Percentiles rank a stretch among this genome's conserved stretches.
These are phyloP conservation scores for Enteromius trimaculatus DNA, from an alignment of 2,797 vertebrate genomes.

Conservation along the genomic window DNA sequence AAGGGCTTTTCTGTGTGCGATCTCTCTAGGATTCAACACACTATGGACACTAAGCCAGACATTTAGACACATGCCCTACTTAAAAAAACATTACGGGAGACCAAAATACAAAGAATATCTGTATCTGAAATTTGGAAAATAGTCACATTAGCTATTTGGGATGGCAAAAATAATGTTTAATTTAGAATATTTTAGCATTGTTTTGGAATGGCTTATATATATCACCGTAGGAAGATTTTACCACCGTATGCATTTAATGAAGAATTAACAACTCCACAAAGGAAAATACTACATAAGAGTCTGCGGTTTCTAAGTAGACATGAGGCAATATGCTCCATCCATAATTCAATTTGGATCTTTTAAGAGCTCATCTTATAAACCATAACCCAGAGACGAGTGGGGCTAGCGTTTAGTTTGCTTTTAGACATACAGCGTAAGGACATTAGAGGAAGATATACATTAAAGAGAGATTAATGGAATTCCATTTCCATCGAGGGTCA, in stretches of 20 bases:
- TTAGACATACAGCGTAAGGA: background rate
- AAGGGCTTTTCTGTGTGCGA: conserved; percentile 16
- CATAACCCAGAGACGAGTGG: conserved; percentile 23
- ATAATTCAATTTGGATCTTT: conserved; percentile 29
- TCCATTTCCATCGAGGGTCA: background rate
- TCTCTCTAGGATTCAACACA: conserved; percentile 12
- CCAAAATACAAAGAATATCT: background rate
- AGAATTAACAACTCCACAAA: background rate
- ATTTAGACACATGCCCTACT: conserved; percentile 28
- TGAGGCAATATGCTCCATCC: background rate
- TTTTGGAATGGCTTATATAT: no score
- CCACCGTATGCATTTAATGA: background rate
- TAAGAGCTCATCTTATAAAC: conserved; percentile 29
- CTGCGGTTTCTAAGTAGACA: background rate
- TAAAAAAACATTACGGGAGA: background rate
- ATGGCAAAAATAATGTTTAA: background rate
- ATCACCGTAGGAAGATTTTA: background rate
- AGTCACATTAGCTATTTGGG: background rate
- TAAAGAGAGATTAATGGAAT: conserved; percentile 19
- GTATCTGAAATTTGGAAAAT: background rate
- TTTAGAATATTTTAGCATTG: background rate
- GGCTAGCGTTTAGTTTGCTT: background rate
- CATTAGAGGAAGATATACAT: conserved; percentile 23
- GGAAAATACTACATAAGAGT: background rate
- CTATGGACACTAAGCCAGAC: background rate